Evolutionary conservation across 1,140 invertebrate species (phyloP).

Genomic region (Onthophagus taurus): DNA sequence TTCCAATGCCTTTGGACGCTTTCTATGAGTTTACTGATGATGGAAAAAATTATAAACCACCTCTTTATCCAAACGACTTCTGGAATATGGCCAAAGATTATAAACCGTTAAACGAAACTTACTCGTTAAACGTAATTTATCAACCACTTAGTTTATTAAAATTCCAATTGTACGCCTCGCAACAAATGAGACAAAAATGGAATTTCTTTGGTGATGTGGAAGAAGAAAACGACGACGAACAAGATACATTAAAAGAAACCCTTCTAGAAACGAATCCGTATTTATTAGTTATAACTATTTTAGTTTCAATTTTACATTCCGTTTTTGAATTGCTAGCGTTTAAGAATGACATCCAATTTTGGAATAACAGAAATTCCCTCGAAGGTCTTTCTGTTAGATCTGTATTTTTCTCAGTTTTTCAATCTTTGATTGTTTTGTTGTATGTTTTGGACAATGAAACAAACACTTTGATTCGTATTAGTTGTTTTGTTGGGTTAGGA

Average conservation of each 20-base stretch:
- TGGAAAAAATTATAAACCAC: conserved; percentile 81
- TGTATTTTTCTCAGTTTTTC: conserved; percentile 99
- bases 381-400: conserved; percentile 96
- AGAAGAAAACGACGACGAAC: conserved; percentile 81
- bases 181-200: conserved; percentile 76
- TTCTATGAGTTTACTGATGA: conserved; percentile 82
- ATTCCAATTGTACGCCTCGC: conserved; percentile 96
- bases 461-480: conserved; percentile 89
- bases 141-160: conserved; percentile 92
- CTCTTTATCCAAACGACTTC: conserved; percentile 95
- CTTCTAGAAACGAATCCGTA: conserved; percentile 96
- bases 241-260: conserved; percentile 95
- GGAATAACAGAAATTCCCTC: conserved; percentile 94
- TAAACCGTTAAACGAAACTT: conserved; percentile 82
- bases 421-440: conserved; percentile 87
- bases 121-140: conserved; percentile 73
- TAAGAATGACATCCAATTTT: conserved; percentile 99
- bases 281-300: conserved; percentile 82
- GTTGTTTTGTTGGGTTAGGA: conserved; percentile 84
- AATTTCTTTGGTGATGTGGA: conserved; percentile 51
- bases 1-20: conserved; percentile 88
- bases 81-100: conserved; percentile 98
- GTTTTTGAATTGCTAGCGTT: conserved; percentile 98
- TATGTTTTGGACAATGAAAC: conserved; percentile 99
- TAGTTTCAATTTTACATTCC: conserved; percentile 91